Evolutionary conservation across 2,888 invertebrate genomes (phyloP).

Genomic region (Sinotaia quadrata): DNA sequence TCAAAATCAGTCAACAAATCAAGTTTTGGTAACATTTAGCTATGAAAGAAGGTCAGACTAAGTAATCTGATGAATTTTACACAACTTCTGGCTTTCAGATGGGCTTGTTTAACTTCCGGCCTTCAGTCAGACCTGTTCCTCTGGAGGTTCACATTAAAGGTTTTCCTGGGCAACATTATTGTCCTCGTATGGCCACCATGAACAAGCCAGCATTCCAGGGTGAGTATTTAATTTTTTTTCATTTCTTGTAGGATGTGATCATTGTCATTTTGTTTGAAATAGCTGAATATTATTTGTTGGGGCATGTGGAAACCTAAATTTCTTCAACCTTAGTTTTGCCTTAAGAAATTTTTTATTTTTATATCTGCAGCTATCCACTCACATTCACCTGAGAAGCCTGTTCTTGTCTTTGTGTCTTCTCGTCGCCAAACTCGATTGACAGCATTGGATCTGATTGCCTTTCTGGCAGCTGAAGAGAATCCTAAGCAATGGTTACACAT

Average conservation of each 20-base stretch:
- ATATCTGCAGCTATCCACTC: slow-evolving; percentile 83
- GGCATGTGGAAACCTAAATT: too few relatives aligned
- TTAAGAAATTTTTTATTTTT: neutral
- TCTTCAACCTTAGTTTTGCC: neutral
- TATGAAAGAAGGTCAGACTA: too few relatives aligned
- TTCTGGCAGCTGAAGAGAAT: slow-evolving; percentile 89
- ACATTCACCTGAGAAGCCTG: slow-evolving; percentile 92
- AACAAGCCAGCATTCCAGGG: slow-evolving; percentile 97
- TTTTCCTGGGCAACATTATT: slow-evolving; percentile 98
- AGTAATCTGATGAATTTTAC: too few relatives aligned
- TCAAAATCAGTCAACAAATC: too few relatives aligned
- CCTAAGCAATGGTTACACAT: slow-evolving; percentile 96
- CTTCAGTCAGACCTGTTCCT: slow-evolving; percentile 97
- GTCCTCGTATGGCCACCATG: slow-evolving; percentile 99
- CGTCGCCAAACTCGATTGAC: slow-evolving; percentile 96
- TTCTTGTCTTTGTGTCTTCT: slow-evolving; percentile 92
- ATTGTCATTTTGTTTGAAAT: neutral
- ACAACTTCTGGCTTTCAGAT: slow-evolving; percentile 76
- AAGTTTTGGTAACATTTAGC: too few relatives aligned
- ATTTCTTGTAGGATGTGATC: neutral
- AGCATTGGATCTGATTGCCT: slow-evolving; percentile 87
- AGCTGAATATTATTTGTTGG: too few relatives aligned
- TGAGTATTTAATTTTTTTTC: slow-evolving; percentile 41
- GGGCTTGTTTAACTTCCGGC: slow-evolving; percentile 97
- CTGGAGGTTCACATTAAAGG: slow-evolving; percentile 94